A percentile compares a stretch with the other conserved stretches of the same genome.
Conservation (phyloP, 2,888 invertebrate genomes). For the Cheilosia grossa region DNA sequence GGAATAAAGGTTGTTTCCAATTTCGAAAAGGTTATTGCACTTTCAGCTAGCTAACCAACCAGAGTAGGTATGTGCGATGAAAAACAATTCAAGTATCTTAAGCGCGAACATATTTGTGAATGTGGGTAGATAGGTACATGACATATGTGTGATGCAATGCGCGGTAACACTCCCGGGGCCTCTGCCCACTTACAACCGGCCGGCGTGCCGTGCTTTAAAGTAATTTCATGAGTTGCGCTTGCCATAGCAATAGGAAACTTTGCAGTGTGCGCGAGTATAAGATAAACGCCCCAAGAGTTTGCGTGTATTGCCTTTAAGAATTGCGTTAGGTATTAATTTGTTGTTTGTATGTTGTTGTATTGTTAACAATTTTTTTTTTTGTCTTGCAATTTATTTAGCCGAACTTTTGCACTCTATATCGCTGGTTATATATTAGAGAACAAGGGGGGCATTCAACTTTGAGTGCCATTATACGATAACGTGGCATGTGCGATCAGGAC, state of each 20-base stretch:
- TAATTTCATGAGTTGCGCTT: constrained; percentile 39
- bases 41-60: constrained; percentile 49
- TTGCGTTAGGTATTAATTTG: background rate
- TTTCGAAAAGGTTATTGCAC: constrained; percentile 67
- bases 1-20: constrained; percentile 45
- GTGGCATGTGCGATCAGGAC: constrained; percentile 31
- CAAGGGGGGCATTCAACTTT: constrained; percentile 59
- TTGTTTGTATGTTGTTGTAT: constrained; percentile 4
- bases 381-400: constrained; percentile 41
- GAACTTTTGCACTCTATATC: constrained; percentile 50
- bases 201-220: constrained; percentile 4
- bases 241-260: constrained; percentile 24
- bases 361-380: constrained; percentile 33
- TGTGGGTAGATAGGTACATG: constrained; percentile 53
- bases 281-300: constrained; percentile 14
- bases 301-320: background rate
- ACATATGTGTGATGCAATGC: constrained; percentile 47
- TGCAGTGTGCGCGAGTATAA: constrained; percentile 15
- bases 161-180: constrained; percentile 14
- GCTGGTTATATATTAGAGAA: constrained; percentile 32
- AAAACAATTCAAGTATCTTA: constrained; percentile 50
- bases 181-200: constrained; percentile 12
- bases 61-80: constrained; percentile 24
- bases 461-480: constrained; percentile 45
- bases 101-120: constrained; percentile 24